A percentile compares a stretch with the other conserved stretches of the same genome.
These are phyloP conservation scores for Lasioglossum albipes DNA, from an alignment of 1,140 invertebrate species.

Conservation along the genomic window DNA sequence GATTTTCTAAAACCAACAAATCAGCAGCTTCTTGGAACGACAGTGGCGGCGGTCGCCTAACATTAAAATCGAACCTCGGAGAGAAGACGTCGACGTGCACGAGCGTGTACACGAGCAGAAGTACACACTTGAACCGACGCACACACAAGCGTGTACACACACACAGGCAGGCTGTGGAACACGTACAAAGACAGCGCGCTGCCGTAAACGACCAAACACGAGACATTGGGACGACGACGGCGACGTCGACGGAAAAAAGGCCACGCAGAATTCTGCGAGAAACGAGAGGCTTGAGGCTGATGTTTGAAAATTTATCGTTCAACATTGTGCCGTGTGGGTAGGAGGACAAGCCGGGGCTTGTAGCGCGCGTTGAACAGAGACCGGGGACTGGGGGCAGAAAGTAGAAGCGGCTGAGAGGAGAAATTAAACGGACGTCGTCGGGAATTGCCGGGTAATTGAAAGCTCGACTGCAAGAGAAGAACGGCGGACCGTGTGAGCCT, in stretches of 20 bases:
- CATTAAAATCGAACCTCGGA: slow-evolving; percentile 2
- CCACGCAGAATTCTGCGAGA: neutral
- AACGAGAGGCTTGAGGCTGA: slow-evolving; percentile 24
- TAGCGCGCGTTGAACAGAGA: neutral
- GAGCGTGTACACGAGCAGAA: too few species aligned
- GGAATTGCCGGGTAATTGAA: slow-evolving; percentile 65
- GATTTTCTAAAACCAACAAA: slow-evolving; percentile 1
- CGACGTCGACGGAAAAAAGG: neutral
- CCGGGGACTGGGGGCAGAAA: neutral
- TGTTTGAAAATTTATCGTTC: slow-evolving; percentile 51
- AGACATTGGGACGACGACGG: neutral
- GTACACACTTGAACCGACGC: too few species aligned
- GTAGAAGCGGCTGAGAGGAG: slow-evolving; percentile 37
- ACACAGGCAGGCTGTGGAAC: too few species aligned
- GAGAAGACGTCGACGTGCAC: neutral
- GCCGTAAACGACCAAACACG: neutral
- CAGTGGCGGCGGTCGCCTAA: neutral
- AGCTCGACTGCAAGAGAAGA: slow-evolving; percentile 58
- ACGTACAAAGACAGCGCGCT: neutral
- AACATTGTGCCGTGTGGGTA: slow-evolving; percentile 13
- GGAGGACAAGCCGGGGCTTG: neutral
- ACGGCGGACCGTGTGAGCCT: slow-evolving; percentile 52
- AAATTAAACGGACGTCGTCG: slow-evolving; percentile 65
- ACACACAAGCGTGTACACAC: neutral
- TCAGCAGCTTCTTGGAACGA: neutral